Conservation (phyloP, 30 jellyfish, hydroid and myxozoan species). For the Cassiopea xamachana region DNA sequence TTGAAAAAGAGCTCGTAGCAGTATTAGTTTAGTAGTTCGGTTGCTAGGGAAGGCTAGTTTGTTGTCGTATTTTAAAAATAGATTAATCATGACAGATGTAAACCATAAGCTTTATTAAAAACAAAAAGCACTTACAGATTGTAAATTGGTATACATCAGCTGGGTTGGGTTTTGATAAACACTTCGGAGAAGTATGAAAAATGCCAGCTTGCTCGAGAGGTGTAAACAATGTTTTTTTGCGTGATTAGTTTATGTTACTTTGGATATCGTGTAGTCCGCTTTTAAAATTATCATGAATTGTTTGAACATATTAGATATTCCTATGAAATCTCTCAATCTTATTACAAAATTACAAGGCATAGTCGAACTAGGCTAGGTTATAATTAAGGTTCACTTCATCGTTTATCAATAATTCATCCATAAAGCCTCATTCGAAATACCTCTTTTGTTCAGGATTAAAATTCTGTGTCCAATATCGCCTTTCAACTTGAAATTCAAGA, state of each 20-base stretch:
- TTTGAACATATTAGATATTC: background rate
- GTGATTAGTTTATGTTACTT: background rate
- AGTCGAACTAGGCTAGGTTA: background rate
- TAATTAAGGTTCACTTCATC: slow-evolving; percentile 3
- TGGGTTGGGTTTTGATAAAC: too few species aligned
- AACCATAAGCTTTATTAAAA: too few species aligned
- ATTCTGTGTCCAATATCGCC: background rate
- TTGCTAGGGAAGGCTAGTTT: background rate
- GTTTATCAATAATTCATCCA: background rate
- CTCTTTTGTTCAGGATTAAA: background rate
- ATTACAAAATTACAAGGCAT: background rate
- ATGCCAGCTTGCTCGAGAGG: background rate
- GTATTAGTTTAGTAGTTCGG: background rate
- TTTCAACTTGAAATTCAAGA: background rate
- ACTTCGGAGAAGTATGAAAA: background rate
- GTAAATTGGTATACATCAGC: too few species aligned
- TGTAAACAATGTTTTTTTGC: background rate
- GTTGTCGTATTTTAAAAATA: background rate
- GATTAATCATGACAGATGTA: too few species aligned
- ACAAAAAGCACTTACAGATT: too few species aligned
- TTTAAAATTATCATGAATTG: background rate
- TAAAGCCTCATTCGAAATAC: background rate
- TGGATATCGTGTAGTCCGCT: background rate
- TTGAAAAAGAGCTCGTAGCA: background rate
- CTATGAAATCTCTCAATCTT: background rate